Base-by-base conservation (phyloP, 2,888 invertebrate genomes). In the Eilema caniola region DNA sequence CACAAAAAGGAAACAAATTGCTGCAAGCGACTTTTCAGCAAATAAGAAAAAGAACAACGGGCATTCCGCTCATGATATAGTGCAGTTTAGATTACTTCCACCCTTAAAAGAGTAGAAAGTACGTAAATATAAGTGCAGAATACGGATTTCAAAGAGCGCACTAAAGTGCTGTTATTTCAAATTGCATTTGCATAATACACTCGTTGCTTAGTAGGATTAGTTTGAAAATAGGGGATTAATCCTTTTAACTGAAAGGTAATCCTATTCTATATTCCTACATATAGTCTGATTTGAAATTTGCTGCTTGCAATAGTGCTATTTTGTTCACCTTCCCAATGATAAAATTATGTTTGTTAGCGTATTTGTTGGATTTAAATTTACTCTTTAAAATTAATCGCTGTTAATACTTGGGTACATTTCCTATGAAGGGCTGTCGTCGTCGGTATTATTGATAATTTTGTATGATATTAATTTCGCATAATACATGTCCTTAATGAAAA, bases 181-280 rank as follows among this genome's bases (percentile, higher is more conserved):
- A 94, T 94, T 94, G 90, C 93, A 95, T 94, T 94, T 94, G 92
- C 94, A 93, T 93, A 91, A 88, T 86, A 86, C 85, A 83, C 79
- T 79, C 73, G 70, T 74, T 79, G 77, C 77, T 81, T 82, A 79
- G 83, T 76, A 73, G 77, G 71, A 79, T 56, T 53, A 56, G 64
- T 78, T 64, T 64, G 57, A 64, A 69, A 63, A 60, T 67, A 67
- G 28, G n/a, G 33, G 60, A 71, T 71, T 64, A 67, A 64, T 67
- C 16, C 47, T 57, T n/a, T 33, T 7, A 10, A 33, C 20, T 25
- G 12, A 14, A n/a, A 24, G 14, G 25, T 25, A 57, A 23, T 14
- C 20, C 25, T 8, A 23, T 24, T 56, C 14, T 37, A 24, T 31
- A 61, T 47, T 4, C 20, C 47, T 47, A 12, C 7, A 47, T 16